Evolutionary conservation across 2,797 vertebrate genomes (phyloP).

Genomic region (Pangasius macronema): DNA sequence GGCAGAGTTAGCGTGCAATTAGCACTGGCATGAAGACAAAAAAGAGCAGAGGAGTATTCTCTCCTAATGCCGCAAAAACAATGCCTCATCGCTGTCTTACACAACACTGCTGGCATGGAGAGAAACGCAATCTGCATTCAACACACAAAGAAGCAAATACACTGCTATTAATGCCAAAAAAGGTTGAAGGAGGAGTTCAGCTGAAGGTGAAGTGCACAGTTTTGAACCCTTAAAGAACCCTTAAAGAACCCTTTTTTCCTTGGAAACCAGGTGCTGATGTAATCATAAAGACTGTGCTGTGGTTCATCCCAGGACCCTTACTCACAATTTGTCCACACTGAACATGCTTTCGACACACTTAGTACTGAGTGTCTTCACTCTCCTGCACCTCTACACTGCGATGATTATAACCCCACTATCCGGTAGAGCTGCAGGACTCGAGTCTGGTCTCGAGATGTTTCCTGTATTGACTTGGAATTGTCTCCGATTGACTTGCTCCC

Average conservation of each 20-base stretch:
- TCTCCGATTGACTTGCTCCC: neutral
- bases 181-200: neutral
- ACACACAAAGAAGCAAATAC: neutral
- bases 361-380: neutral
- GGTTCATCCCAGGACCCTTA: neutral
- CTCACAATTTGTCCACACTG: neutral
- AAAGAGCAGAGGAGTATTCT: constrained; percentile 35
- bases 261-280: neutral
- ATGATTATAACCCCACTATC: neutral
- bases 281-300: neutral
- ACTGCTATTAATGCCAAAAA: constrained; percentile 2
- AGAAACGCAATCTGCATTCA: neutral
- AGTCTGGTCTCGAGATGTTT: neutral
- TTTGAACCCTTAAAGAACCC: neutral
- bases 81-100: constrained; percentile 9
- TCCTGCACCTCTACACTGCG: neutral
- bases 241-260: neutral
- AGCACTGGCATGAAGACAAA: constrained; percentile 55
- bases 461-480: neutral
- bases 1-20: constrained; percentile 57
- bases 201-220: neutral
- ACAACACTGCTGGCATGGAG: neutral
- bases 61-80: constrained; percentile 22
- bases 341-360: neutral
- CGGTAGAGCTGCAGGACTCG: neutral